A percentile compares a stretch with the other conserved stretches of the same genome.
Conservation (phyloP, 2,888 invertebrate species). For the Osedax frankpressi region DNA sequence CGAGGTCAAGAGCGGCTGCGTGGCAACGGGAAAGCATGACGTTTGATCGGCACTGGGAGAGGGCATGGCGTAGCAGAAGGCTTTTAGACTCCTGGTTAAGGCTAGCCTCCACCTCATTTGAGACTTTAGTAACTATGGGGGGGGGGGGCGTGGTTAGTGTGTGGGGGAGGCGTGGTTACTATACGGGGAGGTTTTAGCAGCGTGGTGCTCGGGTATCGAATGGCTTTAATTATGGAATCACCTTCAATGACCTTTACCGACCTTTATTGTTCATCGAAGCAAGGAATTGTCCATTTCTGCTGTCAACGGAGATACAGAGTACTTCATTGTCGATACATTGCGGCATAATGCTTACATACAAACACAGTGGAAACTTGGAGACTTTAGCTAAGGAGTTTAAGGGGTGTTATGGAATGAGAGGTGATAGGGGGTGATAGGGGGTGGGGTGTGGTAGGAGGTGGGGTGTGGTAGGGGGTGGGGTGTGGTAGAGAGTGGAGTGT, state of each 20-base stretch:
- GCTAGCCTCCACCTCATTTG: too few species aligned
- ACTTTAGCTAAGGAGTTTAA: conserved; percentile 57
- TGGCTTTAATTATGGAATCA: too few species aligned
- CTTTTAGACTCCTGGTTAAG: too few species aligned
- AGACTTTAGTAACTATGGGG: too few species aligned
- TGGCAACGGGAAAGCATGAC: too few species aligned
- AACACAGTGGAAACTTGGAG: conserved; percentile 78
- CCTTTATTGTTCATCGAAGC: conserved; percentile 60
- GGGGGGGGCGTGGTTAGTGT: too few species aligned
- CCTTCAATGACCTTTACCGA: too few species aligned
- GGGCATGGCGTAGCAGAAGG: too few species aligned
- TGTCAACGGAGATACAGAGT: conserved; percentile 79
- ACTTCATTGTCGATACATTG: conserved; percentile 84
- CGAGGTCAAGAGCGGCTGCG: neutral
- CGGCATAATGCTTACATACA: conserved; percentile 74
- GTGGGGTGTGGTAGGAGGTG: neutral
- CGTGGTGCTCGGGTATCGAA: too few species aligned
- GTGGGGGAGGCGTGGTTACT: too few species aligned
- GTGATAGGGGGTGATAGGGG: neutral
- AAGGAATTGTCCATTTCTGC: conserved; percentile 78
- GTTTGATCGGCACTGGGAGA: too few species aligned
- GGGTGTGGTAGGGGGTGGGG: neutral
- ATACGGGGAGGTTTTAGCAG: too few species aligned
- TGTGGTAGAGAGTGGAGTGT: neutral
- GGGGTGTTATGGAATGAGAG: neutral